phyloP scores from a whole-genome alignment of 2,113 vertebrate species.

The Pantherophis guttatus region DNA sequence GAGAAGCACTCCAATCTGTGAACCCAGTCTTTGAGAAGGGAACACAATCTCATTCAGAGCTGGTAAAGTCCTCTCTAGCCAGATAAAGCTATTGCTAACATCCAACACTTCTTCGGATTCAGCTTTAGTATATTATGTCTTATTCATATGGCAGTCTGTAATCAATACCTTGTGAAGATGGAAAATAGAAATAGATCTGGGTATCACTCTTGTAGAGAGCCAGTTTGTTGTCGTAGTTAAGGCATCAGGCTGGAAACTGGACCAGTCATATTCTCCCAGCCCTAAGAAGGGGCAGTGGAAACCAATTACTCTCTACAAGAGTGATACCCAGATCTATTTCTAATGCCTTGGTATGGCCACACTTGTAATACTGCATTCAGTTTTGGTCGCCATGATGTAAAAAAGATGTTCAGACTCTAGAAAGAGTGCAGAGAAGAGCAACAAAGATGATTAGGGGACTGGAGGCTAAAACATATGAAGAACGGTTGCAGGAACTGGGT shows the following conservation, averaged over 20 bases:
- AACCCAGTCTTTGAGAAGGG: neutral
- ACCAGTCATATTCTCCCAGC: neutral
- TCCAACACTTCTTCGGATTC: neutral
- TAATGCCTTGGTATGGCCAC: too few relatives aligned
- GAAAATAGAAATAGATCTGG: neutral
- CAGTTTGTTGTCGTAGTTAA: neutral
- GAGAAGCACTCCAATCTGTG: neutral
- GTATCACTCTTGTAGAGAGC: neutral
- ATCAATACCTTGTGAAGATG: neutral
- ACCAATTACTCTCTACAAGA: too few relatives aligned
- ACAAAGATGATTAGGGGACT: too few relatives aligned
- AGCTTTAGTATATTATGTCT: neutral
- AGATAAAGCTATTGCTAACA: neutral
- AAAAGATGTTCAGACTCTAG: too few relatives aligned
- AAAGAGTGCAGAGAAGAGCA: too few relatives aligned
- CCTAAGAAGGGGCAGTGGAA: too few relatives aligned
- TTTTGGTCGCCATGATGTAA: too few relatives aligned
- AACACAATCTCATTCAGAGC: neutral
- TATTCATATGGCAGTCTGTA: neutral
- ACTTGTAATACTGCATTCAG: too few relatives aligned
- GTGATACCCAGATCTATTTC: too few relatives aligned
- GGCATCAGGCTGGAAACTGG: neutral
- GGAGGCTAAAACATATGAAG: too few relatives aligned
- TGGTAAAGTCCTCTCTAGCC: neutral
- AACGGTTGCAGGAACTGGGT: too few relatives aligned